These are phyloP conservation scores for Siniperca scherzeri DNA, from an alignment of 2,797 vertebrate genomes.

Conservation along the genomic window DNA sequence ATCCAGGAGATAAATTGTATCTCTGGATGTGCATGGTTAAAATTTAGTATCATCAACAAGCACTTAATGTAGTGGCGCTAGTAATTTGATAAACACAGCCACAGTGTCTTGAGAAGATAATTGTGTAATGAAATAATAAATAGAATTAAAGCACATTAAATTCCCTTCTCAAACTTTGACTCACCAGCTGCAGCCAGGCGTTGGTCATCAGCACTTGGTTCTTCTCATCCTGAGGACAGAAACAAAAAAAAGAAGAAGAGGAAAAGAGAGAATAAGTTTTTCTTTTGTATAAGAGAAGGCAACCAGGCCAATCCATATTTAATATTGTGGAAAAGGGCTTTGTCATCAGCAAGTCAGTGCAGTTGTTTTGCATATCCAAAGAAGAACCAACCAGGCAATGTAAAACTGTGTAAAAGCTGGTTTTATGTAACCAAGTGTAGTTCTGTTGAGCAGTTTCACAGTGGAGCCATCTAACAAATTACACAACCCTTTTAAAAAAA, in stretches of 20 bases:
- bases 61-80: neutral
- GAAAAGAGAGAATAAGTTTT: neutral
- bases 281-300: slow-evolving; percentile 5
- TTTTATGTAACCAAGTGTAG: slow-evolving; percentile 22
- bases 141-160: slow-evolving; percentile 33
- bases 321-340: slow-evolving; percentile 30
- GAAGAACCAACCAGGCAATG: slow-evolving; percentile 9
- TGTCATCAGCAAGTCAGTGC: slow-evolving; percentile 33
- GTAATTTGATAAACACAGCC: slow-evolving; percentile 15
- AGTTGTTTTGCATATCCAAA: slow-evolving; percentile 47
- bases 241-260: slow-evolving; percentile 34
- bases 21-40: neutral
- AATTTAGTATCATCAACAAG: slow-evolving; percentile 18
- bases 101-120: slow-evolving; percentile 14
- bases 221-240: slow-evolving; percentile 90
- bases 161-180: slow-evolving; percentile 58
- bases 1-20: neutral
- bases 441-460: slow-evolving; percentile 29
- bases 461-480: slow-evolving; percentile 8
- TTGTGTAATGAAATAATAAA: slow-evolving; percentile 17
- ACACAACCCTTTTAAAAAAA: slow-evolving; percentile 11
- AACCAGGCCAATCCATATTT: slow-evolving; percentile 43
- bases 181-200: slow-evolving; percentile 94
- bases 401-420: slow-evolving; percentile 25
- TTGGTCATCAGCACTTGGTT: slow-evolving; percentile 95